Evolutionary conservation across 2,113 vertebrate genomes (phyloP).

Genomic region (Oxyura jamaicensis): DNA sequence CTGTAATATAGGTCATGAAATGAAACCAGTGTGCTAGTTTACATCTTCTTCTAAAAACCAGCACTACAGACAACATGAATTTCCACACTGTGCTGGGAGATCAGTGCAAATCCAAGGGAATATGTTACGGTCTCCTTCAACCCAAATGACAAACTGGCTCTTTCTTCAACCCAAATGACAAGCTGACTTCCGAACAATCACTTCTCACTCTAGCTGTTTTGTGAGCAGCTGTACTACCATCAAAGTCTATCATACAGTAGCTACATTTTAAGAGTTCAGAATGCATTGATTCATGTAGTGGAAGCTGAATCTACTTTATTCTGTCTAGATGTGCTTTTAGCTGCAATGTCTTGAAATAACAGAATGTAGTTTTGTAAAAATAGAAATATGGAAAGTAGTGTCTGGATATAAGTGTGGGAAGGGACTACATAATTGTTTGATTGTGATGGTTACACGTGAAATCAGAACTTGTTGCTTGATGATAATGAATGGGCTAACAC

Average conservation of each 20-base stretch:
- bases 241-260: background rate
- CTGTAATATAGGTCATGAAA: background rate
- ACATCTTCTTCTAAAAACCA: background rate
- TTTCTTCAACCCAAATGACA: background rate
- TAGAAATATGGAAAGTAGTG: background rate
- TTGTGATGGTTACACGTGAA: background rate
- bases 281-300: background rate
- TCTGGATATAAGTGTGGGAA: background rate
- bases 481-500: background rate
- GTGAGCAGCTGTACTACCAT: conserved; percentile 17
- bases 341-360: background rate
- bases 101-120: background rate
- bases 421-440: background rate
- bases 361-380: background rate
- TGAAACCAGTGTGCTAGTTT: background rate
- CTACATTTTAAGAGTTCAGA: background rate
- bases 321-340: conserved; percentile 41
- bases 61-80: background rate
- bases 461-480: background rate
- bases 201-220: background rate
- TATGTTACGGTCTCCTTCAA: fast-evolving
- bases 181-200: background rate
- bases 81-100: background rate
- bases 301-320: conserved; percentile 23
- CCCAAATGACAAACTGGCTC: background rate